phyloP scores from a whole-genome alignment of 2,113 vertebrate genomes.

The Lophius piscatorius region DNA sequence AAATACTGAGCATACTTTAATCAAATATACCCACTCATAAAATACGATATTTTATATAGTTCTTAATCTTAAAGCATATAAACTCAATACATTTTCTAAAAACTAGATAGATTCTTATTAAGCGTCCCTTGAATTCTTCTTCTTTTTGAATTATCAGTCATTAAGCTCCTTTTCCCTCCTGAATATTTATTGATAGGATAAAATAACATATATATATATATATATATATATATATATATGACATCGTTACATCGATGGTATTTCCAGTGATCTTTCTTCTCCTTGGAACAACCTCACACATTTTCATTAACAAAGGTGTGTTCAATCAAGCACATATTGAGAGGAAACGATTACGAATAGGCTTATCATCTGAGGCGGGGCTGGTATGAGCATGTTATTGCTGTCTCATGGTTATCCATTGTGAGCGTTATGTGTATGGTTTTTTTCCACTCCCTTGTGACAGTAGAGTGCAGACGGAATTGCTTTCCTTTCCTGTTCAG shows the following conservation, averaged over 20 bases:
- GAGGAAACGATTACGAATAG: constrained; percentile 43
- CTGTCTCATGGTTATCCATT: neutral
- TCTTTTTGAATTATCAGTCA: constrained; percentile 6
- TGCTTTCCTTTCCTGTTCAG: constrained; percentile 11
- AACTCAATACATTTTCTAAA: too few relatives aligned
- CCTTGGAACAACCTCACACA: constrained; percentile 9
- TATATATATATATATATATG: constrained; percentile 11
- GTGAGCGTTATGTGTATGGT: constrained; percentile 1
- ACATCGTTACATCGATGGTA: neutral
- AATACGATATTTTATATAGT: too few relatives aligned
- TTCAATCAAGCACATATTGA: constrained; percentile 54
- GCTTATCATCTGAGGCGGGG: constrained; percentile 20
- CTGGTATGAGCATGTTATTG: constrained; percentile 13
- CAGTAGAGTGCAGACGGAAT: neutral
- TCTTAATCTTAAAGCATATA: too few relatives aligned
- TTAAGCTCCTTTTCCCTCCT: constrained; percentile 1
- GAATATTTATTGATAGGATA: constrained; percentile 8
- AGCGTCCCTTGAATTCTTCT: constrained; percentile 1
- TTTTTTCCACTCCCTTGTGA: constrained; percentile 22
- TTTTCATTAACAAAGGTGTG: constrained; percentile 33
- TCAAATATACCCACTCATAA: too few relatives aligned
- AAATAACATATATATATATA: neutral
- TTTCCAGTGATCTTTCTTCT: neutral
- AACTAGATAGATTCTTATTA: neutral
- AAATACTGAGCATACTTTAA: too few relatives aligned